Base-by-base conservation (phyloP, 2,113 vertebrate species). In the Pseudorhombus dupliciocellatus region DNA sequence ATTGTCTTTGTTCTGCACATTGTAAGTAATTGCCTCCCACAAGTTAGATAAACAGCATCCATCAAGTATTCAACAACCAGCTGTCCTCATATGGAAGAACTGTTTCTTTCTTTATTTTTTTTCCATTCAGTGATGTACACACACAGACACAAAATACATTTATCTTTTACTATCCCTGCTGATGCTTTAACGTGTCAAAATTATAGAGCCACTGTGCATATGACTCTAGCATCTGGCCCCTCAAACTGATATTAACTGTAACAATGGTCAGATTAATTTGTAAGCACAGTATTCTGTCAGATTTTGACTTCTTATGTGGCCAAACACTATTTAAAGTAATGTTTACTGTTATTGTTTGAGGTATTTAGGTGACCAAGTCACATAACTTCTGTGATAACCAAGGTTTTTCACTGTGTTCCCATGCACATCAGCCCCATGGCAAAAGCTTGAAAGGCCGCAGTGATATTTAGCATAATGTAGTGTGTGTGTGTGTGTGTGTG, bases 21-120 rank as follows among this genome's bases (percentile, higher is more conserved):
- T 83, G 44, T 71, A 79, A 81, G 73, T 88, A 87, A 85, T 84
- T 87, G 79, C 80, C 84, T 85, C 75, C 79, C 78, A 88, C 78
- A 84, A 88, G 59, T 86, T 71, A 70, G 73, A 83, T 87, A 89
- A 87, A 86, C 85, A 68, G 79, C 58, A 83, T 82, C 69, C 52
- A 84, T 86, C 70, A 82, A 78, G 79, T 82, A 78, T 84, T 88
- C 76, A 88, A 66, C 77, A 75, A 79, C 73, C 79, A 90, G 82
- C 87, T 88, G 80, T 83, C 77, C 61, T 70, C 85, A 85, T 67
- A 72, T 73, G 66, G 73, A 73, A 72, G 40, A 68, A 73, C 30
- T 81, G 16, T 37, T 26, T 59, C 51, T 73, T 11, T 72, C 24
- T 64, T 21, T 60, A 28, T 20, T 15, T 66, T 4, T 57, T 14